phyloP scores from a whole-genome alignment of 2,888 invertebrate genomes.

The Drosophila quinaria region DNA sequence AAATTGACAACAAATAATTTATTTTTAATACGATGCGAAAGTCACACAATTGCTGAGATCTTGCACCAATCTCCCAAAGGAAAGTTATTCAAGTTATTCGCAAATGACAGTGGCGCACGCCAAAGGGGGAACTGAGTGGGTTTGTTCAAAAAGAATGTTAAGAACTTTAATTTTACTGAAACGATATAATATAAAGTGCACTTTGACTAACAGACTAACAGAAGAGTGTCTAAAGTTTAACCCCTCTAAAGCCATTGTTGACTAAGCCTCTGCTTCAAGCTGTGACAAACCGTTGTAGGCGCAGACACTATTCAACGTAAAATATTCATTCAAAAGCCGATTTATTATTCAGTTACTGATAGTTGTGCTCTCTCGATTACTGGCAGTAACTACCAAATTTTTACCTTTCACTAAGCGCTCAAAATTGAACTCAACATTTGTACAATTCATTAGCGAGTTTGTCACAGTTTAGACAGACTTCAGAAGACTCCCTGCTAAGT shows the following conservation, averaged over 20 bases:
- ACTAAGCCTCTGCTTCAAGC: background rate
- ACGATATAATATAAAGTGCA: background rate
- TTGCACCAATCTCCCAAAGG: slow-evolving; percentile 19
- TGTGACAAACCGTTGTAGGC: slow-evolving; percentile 7
- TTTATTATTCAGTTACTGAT: background rate
- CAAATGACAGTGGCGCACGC: background rate
- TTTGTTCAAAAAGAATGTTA: background rate
- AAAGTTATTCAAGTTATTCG: slow-evolving; percentile 17
- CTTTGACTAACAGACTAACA: background rate
- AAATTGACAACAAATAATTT: slow-evolving; percentile 75
- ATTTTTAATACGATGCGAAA: slow-evolving; percentile 65
- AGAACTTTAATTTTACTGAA: background rate
- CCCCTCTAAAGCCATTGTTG: background rate
- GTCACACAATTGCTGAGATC: slow-evolving; percentile 49
- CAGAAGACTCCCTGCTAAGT: slow-evolving; percentile 5
- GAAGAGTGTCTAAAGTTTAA: background rate
- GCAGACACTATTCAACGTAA: background rate
- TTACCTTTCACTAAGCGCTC: slow-evolving; percentile 38
- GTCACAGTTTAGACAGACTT: slow-evolving; percentile 10
- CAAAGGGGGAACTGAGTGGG: background rate
- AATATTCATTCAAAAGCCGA: slow-evolving; percentile 13
- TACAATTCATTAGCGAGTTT: slow-evolving; percentile 53
- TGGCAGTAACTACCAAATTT: slow-evolving; percentile 1
- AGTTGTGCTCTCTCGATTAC: slow-evolving; percentile 9
- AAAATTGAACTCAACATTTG: slow-evolving; percentile 25